A percentile compares a stretch with the other conserved stretches of the same genome.
Conservation (phyloP, 2,797 vertebrate genomes). For the Poeciliopsis gracilis region DNA sequence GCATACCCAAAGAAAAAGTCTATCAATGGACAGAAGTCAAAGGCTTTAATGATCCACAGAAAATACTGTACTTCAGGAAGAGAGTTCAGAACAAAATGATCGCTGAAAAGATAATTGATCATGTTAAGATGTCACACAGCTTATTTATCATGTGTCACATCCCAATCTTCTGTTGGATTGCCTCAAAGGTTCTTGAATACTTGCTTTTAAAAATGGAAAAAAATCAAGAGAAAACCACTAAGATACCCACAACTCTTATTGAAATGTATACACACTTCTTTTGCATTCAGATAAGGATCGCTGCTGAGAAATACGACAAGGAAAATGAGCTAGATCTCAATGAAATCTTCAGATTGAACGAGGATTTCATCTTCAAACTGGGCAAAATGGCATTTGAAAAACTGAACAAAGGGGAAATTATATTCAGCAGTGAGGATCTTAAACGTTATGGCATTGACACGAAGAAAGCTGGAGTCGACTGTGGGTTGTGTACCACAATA, state of each 20-base stretch:
- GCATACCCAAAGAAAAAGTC: not conserved
- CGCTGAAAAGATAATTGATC: slow-evolving; percentile 29
- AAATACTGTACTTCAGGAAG: slow-evolving; percentile 47
- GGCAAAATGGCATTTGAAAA: slow-evolving; percentile 55
- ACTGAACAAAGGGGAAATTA: slow-evolving; percentile 16
- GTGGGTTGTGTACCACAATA: slow-evolving; percentile 51
- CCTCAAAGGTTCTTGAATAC: slow-evolving; percentile 36
- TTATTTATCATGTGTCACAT: slow-evolving; percentile 65
- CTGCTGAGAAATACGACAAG: slow-evolving; percentile 25
- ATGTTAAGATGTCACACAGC: slow-evolving; percentile 38
- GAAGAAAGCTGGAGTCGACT: slow-evolving; percentile 32
- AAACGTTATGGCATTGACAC: slow-evolving; percentile 26
- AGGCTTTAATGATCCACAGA: slow-evolving; percentile 51
- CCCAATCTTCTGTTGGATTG: slow-evolving; percentile 65
- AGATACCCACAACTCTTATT: slow-evolving; percentile 44
- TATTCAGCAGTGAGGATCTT: slow-evolving; percentile 35
- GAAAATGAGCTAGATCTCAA: not conserved
- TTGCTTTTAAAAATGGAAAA: slow-evolving; percentile 21
- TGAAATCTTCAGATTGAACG: slow-evolving; percentile 24
- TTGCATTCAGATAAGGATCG: slow-evolving; percentile 27
- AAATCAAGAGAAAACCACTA: not conserved
- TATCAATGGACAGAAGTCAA: slow-evolving; percentile 44
- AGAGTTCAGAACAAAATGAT: slow-evolving; percentile 23
- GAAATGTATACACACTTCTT: slow-evolving; percentile 55
- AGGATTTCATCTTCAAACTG: slow-evolving; percentile 43